These are phyloP conservation scores for Sylvilagus bachmani DNA, from an alignment of 2,113 vertebrate genomes.

Conservation along the genomic window DNA sequence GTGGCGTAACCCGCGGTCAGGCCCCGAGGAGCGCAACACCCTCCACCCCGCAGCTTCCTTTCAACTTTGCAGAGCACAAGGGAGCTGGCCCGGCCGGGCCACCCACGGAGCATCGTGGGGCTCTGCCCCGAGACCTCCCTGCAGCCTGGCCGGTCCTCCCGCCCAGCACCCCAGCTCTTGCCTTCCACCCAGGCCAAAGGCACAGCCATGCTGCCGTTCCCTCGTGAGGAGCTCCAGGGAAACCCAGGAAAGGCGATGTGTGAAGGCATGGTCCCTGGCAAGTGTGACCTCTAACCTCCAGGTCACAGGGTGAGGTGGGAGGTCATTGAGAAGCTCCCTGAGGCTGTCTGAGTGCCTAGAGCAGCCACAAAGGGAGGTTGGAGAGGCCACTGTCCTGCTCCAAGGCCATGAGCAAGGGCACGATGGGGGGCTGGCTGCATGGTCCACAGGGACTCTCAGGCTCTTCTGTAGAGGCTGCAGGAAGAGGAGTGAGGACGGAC, in stretches of 20 bases:
- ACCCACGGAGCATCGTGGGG: constrained; percentile 84
- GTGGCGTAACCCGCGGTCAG: constrained; percentile 83
- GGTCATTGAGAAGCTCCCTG: neutral
- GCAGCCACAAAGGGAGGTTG: neutral
- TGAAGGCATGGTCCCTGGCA: accelerated
- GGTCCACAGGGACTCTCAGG: neutral
- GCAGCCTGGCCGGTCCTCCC: neutral
- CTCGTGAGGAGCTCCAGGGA: neutral
- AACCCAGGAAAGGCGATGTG: neutral
- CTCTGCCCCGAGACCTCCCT: constrained; percentile 38
- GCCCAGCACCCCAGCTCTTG: neutral
- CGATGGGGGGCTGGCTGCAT: accelerated
- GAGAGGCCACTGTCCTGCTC: neutral
- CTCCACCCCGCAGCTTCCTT: constrained; percentile 85
- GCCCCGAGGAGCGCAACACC: constrained; percentile 69
- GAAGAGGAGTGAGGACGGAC: neutral
- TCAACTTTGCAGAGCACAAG: constrained; percentile 84
- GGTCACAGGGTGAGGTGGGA: neutral
- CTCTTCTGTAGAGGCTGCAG: neutral
- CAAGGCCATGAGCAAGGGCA: neutral
- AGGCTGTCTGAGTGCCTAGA: neutral
- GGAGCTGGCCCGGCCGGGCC: constrained; percentile 82
- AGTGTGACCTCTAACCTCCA: neutral
- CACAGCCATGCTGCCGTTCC: accelerated
- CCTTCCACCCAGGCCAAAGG: neutral